Base-by-base conservation (phyloP, 1,140 invertebrate species). In the Adelges cooleyi region DNA sequence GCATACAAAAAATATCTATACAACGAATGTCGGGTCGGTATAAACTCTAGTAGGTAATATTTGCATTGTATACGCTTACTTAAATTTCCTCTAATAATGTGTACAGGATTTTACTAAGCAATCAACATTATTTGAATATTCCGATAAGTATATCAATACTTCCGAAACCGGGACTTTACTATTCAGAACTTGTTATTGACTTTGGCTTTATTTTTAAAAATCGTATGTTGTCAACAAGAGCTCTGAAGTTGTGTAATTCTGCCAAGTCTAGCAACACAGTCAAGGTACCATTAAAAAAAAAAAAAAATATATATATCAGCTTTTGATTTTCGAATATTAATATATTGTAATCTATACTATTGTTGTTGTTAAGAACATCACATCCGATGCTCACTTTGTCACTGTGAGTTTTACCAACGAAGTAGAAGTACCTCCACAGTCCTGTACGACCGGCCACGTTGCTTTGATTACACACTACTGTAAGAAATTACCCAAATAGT, bases 351-450 rank as follows among this genome's bases (percentile, higher is more conserved):
- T n/a, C n/a, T n/a, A n/a, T n/a, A n/a, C n/a, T 46, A 46, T 29
- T 20, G 20, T n/a, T n/a, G 0, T 46, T 52, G 44, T 59, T 48
- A 48, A 62, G 56, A 44, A 62, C 33, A 42, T 62, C 10, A 62
- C 56, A 33, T 62, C 56, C 20, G 54, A 62, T 48, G 29, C 38
- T 48, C 56, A 62, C 11, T 62, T 62, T 48, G 56, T 62, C 2
- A 62, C 56, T 33, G 56, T 62, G 40, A 42, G 46, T 62, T 62
- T 62, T 29, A 23, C 56, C 22, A 40, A 29, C 5, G 56, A 62
- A 48, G 40, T 62, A 48, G 56, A 62, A 62, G 56, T 62, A 22
- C 40, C 56, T 48, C 56, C 56, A 48, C 56, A 62, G 25, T 62
- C 56, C 22, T 62, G 56, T 46, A 62, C 56, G 46, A 25, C 56